These are phyloP conservation scores for Sinocyclocheilus anophthalmus DNA, from an alignment of 2,113 vertebrate genomes.

Conservation along the genomic window DNA sequence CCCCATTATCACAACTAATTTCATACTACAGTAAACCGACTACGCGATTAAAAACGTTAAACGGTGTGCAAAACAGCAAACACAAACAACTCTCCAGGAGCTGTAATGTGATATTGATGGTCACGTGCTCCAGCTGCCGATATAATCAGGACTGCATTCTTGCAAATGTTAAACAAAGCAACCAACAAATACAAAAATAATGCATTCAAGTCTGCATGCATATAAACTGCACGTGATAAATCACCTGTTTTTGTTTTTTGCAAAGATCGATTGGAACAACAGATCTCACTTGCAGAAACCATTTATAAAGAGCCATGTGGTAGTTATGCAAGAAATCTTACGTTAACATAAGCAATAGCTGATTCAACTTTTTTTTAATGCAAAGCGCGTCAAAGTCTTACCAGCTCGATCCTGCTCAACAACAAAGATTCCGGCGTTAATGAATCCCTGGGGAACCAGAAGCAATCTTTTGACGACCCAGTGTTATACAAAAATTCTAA, in stretches of 20 bases:
- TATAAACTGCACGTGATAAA: not conserved
- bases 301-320: not conserved
- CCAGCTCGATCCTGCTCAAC: constrained; percentile 20
- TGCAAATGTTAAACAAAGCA: not conserved
- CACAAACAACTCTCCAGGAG: constrained; percentile 17
- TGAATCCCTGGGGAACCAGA: not conserved
- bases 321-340: not conserved
- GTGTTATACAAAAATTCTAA: not conserved
- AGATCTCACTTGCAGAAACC: not conserved
- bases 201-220: not conserved
- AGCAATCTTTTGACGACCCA: not conserved
- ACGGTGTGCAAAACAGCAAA: constrained; percentile 32
- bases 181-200: not conserved
- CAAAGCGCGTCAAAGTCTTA: not conserved
- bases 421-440: not conserved
- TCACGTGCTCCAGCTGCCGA: constrained; percentile 36
- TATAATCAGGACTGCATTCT: constrained; percentile 14
- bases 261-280: not conserved
- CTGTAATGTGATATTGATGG: constrained; percentile 16
- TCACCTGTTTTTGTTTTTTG: not conserved
- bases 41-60: not conserved
- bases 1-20: not conserved
- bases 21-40: not conserved
- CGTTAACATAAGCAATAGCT: not conserved
- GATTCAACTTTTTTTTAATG: not conserved